These are phyloP conservation scores for Eulemur rufifrons DNA, from an alignment of 2,113 vertebrate genomes.

Conservation along the genomic window DNA sequence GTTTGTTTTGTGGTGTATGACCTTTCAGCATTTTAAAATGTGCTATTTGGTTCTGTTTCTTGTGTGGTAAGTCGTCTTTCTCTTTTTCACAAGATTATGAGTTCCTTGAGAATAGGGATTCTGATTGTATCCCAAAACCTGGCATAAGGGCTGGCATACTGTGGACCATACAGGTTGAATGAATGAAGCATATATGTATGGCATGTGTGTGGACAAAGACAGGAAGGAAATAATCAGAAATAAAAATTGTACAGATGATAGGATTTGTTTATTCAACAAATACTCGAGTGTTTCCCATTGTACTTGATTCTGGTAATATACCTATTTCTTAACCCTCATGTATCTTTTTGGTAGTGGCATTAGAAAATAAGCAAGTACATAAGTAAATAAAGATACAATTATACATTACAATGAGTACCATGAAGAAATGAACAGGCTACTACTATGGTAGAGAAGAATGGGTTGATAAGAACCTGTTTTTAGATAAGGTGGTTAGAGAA, in stretches of 20 bases:
- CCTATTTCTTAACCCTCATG: background rate
- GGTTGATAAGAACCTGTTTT: background rate
- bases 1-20: background rate
- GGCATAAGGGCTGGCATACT: background rate
- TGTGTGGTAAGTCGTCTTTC: background rate
- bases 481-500: constrained; percentile 6
- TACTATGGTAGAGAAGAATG: background rate
- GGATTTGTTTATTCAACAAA: constrained; percentile 12
- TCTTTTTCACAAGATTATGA: constrained; percentile 30
- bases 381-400: constrained; percentile 14
- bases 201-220: background rate
- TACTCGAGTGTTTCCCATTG: background rate
- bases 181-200: background rate
- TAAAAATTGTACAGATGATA: background rate
- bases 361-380: constrained; percentile 42
- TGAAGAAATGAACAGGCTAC: background rate
- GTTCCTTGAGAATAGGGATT: background rate
- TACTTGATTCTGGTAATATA: background rate
- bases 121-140: constrained; percentile 4
- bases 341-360: background rate
- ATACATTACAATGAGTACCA: background rate
- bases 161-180: background rate
- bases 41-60: background rate
- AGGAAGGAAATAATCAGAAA: constrained; percentile 18
- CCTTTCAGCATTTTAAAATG: constrained; percentile 34